A percentile compares a stretch with the other conserved stretches of the same genome.
Evolutionary conservation across 2,113 vertebrate genomes (phyloP).

Genomic region (Syngnathoides biaculeatus): DNA sequence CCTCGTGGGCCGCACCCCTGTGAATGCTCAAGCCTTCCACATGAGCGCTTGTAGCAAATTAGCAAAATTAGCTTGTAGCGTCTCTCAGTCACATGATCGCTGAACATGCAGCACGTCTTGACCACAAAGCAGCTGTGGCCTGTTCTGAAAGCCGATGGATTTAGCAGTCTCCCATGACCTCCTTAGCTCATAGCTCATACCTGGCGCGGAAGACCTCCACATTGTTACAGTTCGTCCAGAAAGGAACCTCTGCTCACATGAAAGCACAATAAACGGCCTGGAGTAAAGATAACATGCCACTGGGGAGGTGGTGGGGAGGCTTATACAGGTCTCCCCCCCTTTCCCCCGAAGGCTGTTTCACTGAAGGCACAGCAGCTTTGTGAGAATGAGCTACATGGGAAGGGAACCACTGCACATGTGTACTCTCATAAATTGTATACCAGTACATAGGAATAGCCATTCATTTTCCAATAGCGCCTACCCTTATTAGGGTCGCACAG

Average conservation of each 20-base stretch:
- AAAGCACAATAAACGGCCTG: not conserved
- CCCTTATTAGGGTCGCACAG: too few relatives aligned
- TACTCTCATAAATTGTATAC: too few relatives aligned
- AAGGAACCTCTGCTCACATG: not conserved
- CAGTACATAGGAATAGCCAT: too few relatives aligned
- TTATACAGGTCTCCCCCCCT: not conserved
- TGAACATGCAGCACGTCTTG: not conserved
- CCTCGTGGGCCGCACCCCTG: too few relatives aligned
- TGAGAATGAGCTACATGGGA: not conserved
- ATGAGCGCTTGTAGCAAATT: too few relatives aligned
- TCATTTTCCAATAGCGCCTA: too few relatives aligned
- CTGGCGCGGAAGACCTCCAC: not conserved
- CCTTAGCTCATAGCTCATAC: not conserved
- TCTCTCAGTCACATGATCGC: not conserved
- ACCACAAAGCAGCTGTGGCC: not conserved
- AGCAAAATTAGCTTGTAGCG: not conserved
- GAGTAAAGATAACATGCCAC: not conserved
- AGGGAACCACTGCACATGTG: too few relatives aligned
- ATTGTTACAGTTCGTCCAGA: not conserved
- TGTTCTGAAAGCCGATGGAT: not conserved
- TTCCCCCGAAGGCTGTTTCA: not conserved
- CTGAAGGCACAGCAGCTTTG: not conserved
- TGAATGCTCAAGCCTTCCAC: too few relatives aligned
- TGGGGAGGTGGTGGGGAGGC: not conserved
- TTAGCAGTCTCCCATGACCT: not conserved